A percentile compares a stretch with the other conserved stretches of the same genome.
phyloP scores from a whole-genome alignment of 2,888 invertebrate species.

The Amaurobius ferox region DNA sequence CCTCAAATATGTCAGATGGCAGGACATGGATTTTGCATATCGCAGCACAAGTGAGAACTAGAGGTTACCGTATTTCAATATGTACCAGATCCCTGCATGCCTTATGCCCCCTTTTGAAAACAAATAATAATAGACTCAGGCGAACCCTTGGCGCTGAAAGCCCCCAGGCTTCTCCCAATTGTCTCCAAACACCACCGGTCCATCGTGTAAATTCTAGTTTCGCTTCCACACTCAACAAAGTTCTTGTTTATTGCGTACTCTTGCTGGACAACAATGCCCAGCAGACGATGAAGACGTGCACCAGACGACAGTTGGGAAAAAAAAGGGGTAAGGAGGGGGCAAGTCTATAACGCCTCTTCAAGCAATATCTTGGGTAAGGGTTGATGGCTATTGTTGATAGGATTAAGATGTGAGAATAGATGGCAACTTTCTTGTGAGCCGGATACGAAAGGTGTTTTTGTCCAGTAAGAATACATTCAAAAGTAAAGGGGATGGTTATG shows the following conservation, averaged over 20 bases:
- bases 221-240: not conserved
- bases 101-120: constrained; percentile 20
- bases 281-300: constrained; percentile 44
- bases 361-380: not conserved
- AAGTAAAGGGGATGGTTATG: not conserved
- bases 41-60: too few species aligned
- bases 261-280: constrained; percentile 2
- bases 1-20: too few species aligned
- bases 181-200: not conserved
- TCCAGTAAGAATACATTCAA: not conserved
- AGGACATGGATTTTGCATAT: too few species aligned
- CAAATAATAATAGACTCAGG: constrained; percentile 25
- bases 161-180: not conserved
- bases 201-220: not conserved
- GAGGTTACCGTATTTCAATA: not conserved
- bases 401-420: constrained; percentile 8
- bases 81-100: constrained; percentile 11
- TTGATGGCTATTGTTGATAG: constrained; percentile 26
- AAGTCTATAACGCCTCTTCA: not conserved
- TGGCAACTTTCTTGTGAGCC: not conserved
- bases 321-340: constrained; percentile 19
- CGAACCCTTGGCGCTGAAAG: not conserved
- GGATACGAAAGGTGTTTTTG: not conserved
- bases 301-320: constrained; percentile 11
- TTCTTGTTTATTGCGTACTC: constrained; percentile 40